A percentile compares a stretch with the other conserved stretches of the same genome.
Conservation (phyloP, 2,113 vertebrate species). For the Megaceryle torquata region DNA sequence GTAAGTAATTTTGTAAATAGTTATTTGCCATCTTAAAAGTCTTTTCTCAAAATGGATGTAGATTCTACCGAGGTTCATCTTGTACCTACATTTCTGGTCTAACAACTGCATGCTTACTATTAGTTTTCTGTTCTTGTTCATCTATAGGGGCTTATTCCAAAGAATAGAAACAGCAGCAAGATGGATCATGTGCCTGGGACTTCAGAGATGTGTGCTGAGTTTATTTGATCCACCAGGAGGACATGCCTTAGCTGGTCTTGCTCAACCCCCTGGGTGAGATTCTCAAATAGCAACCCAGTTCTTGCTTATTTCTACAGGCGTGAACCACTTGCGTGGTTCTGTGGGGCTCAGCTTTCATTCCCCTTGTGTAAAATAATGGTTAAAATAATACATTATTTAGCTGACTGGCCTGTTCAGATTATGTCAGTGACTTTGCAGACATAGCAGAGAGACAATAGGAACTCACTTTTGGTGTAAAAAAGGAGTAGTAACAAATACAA, state of each 20-base stretch:
- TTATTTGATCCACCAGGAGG: not conserved
- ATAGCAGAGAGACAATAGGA: not conserved
- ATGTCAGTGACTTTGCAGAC: not conserved
- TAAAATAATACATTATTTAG: not conserved
- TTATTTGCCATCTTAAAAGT: not conserved
- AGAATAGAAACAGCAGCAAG: not conserved
- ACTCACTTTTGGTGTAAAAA: not conserved
- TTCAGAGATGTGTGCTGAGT: not conserved
- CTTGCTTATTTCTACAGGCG: not conserved
- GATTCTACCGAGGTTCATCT: not conserved
- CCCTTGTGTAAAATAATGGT: not conserved
- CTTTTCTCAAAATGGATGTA: not conserved
- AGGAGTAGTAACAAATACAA: not conserved
- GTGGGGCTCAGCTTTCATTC: not conserved
- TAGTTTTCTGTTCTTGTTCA: not conserved
- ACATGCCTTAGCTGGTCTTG: not conserved
- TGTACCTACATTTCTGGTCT: fast-evolving
- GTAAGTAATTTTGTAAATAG: not conserved
- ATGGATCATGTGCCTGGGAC: not conserved
- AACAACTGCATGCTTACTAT: not conserved
- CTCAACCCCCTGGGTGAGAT: not conserved
- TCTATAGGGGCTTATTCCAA: not conserved
- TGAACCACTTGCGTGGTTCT: not conserved
- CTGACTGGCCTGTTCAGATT: not conserved
- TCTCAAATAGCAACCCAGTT: not conserved